Conservation (phyloP, 2,113 vertebrate species). For the Chascanopsetta lugubris region DNA sequence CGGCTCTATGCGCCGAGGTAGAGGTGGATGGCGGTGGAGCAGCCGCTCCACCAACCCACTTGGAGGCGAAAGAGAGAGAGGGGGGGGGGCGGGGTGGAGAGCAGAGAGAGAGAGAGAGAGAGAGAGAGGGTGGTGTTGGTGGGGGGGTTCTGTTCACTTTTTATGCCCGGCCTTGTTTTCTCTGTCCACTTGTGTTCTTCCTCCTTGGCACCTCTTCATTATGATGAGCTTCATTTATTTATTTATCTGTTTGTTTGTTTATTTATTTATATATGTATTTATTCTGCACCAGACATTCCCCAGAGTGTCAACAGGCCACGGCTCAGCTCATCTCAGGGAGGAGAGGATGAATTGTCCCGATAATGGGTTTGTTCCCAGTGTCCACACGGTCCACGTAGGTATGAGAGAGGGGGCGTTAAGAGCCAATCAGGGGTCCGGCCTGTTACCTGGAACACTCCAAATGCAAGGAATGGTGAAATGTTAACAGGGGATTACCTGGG, state of each 20-base stretch:
- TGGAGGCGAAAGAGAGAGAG: conserved; percentile 80
- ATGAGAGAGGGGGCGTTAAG: not conserved
- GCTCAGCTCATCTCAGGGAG: conserved; percentile 20
- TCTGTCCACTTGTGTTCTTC: conserved; percentile 31
- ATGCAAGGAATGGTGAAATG: conserved; percentile 9
- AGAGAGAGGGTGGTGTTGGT: conserved; percentile 71
- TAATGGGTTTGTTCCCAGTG: conserved; percentile 31
- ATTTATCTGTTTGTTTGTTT: no score
- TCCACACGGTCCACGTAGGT: conserved; percentile 4
- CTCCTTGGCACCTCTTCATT: conserved; percentile 31
- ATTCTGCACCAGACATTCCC: conserved; percentile 42
- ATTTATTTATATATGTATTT: no score
- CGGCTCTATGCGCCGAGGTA: conserved; percentile 50
- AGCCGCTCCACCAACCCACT: conserved; percentile 51
- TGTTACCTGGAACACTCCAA: not conserved
- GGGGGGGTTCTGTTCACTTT: conserved; percentile 79
- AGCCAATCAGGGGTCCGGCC: not conserved
- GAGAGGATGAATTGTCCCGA: conserved; percentile 6
- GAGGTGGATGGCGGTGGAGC: conserved; percentile 47
- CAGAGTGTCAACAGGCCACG: conserved; percentile 28
- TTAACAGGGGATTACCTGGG: not conserved
- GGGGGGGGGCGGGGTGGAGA: no score
- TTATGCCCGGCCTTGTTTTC: conserved; percentile 45
- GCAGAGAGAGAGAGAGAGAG: no score
- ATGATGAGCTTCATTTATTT: conserved; percentile 23